Conservation (phyloP, 2,113 vertebrate genomes). For the Odocoileus hemionus region DNA sequence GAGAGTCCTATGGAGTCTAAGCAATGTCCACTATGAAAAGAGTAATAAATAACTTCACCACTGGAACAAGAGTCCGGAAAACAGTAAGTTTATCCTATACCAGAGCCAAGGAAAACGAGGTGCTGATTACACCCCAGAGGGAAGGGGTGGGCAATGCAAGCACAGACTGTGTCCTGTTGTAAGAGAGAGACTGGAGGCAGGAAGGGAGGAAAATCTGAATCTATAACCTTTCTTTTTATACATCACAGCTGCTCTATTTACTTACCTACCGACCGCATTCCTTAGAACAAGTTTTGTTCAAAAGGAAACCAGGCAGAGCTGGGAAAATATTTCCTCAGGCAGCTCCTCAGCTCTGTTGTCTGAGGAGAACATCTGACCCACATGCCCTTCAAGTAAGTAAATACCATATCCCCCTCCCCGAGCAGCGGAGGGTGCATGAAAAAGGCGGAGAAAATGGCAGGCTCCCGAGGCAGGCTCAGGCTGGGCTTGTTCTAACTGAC, state of each 20-base stretch:
- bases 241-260: conserved; percentile 61
- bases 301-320: conserved; percentile 57
- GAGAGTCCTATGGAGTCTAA: background rate
- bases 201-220: conserved; percentile 42
- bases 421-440: background rate
- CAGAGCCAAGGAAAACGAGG: conserved; percentile 12
- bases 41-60: background rate
- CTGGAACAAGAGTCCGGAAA: background rate
- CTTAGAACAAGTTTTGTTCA: conserved; percentile 34
- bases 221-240: conserved; percentile 54
- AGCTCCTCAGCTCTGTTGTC: background rate
- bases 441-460: background rate
- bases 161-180: background rate
- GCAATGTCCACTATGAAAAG: background rate
- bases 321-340: conserved; percentile 61
- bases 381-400: background rate
- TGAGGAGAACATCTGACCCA: conserved; percentile 11
- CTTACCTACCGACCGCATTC: conserved; percentile 5
- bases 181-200: background rate
- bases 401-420: background rate
- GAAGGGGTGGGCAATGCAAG: background rate
- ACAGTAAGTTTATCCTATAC: background rate
- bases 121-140: background rate
- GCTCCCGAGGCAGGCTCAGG: background rate
- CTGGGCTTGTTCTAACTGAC: background rate